These are phyloP conservation scores for Cnemophilus loriae DNA, from an alignment of 2,113 vertebrate genomes.

Conservation along the genomic window DNA sequence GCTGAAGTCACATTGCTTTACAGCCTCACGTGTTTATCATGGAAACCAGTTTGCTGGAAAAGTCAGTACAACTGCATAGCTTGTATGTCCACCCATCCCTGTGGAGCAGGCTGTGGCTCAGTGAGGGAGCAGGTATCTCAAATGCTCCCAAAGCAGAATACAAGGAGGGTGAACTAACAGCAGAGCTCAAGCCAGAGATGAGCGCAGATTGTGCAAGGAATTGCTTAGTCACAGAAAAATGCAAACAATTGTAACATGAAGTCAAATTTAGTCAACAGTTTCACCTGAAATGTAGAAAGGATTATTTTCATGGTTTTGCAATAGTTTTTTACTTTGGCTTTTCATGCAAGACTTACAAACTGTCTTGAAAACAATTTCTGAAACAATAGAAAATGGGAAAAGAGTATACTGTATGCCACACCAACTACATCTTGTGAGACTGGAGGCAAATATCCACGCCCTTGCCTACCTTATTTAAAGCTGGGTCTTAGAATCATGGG, in stretches of 20 bases:
- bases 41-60: background rate
- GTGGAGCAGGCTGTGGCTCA: background rate
- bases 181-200: background rate
- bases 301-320: background rate
- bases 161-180: background rate
- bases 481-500: background rate
- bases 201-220: background rate
- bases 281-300: background rate
- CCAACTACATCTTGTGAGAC: background rate
- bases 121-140: background rate
- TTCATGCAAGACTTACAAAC: background rate
- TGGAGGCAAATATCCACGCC: background rate
- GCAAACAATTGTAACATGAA: background rate
- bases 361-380: background rate
- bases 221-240: background rate
- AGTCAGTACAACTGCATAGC: background rate
- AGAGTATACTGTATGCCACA: background rate
- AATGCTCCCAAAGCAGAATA: background rate
- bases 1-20: background rate
- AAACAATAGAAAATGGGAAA: background rate
- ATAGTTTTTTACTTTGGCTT: background rate
- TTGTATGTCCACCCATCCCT: fast-evolving
- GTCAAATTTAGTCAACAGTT: background rate
- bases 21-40: background rate
- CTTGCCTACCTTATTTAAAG: background rate